Evolutionary conservation across 2,113 vertebrate genomes (phyloP).

Genomic region (Oryctolagus cuniculus): mOryCun1.1 NC_091432.1:233749001-233749500

Average conservation of each 20-base stretch:
- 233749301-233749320: neutral
- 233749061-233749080: neutral
- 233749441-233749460: neutral
- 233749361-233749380: neutral
- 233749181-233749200: neutral
- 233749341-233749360: neutral
- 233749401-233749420: neutral
- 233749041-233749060: neutral
- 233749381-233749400: neutral
- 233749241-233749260: neutral
- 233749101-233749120: neutral
- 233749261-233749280: rapidly evolving
- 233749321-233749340: neutral
- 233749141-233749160: neutral
- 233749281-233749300: neutral
- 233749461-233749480: no score
- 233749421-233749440: rapidly evolving
- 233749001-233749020: neutral
- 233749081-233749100: neutral
- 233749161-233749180: neutral
- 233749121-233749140: rapidly evolving
- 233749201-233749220: neutral
- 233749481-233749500: no score
- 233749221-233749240: neutral
- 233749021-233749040: neutral